Base-by-base conservation (phyloP, 2,113 vertebrate genomes). In the Nyctibius bracteatus region DNA sequence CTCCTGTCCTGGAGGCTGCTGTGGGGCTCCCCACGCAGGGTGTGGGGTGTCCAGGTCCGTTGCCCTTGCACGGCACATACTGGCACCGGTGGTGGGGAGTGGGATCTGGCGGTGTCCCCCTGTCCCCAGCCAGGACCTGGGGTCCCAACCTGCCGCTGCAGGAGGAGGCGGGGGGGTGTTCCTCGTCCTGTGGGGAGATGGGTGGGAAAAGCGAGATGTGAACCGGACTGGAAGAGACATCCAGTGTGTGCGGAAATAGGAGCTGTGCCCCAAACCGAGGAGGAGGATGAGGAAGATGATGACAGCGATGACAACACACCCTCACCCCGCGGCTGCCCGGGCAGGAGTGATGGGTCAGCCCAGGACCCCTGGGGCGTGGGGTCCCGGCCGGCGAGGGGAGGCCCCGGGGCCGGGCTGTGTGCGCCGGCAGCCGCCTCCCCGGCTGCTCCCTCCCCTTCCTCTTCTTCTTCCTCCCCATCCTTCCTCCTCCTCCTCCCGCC, bases 121-220 rank as follows among this genome's bases (percentile, higher is more conserved):
- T 5, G 28, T 46, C 51, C 46, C 62, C 6, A 2, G 49, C 47
- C 1, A 2, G 43, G 51, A 62, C 39, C 49, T 13, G 12, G 51
- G 14, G 14, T 51, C 2, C 12, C 37, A 10, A 6, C 58, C 2
- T 2, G 2, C 24, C 0, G 9, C 44, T 5, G 33, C 14, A 2
- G 39, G 39, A n/a, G 67, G 65, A 23, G 58, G 33, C 3, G 0
- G 4, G 47, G 16, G 43, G 31, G 35, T 30, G 43, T 10, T 54
- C 5, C 13, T 28, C 1, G 6, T 28, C n/a, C 33, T 18, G 17
- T 19, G 12, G 61, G 22, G 67, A 51, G 58, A 51, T 39, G 55
- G 49, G 18, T 28, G 54, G 41, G 35, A 37, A 47, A 41, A 65
- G 57, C 0, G 4, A 17, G 46, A n/a, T 66, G 39, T 35, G 17